Base-by-base conservation (phyloP, 2,113 vertebrate genomes). In the Monopterus albus region DNA sequence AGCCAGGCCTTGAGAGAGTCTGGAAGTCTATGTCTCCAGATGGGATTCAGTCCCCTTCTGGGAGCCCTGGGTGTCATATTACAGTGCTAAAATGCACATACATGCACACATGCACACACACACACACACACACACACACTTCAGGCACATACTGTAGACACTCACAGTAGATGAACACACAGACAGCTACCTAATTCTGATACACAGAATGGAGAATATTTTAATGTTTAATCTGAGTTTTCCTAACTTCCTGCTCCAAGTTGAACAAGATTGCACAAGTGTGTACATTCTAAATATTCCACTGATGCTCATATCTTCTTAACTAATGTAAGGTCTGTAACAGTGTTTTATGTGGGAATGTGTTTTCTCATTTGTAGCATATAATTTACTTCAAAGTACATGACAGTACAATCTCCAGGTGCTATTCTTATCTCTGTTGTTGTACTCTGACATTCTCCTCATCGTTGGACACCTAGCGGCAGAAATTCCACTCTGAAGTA, bases 381-480 rank as follows among this genome's bases (percentile, higher is more conserved):
- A 55, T 73, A 1, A 65, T 79, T 82, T 70, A 59, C 55, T 65
- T 72, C 53, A 29, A 60, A 62, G 40, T 50, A 50, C 42, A 67
- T 18, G 13, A 46, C 35, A 42, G 53, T 35, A 29, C 88, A 90
- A 90, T 88, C 84, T 77, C 79, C 75, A 79, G 79, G 78, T 87
- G 68, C 80, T 85, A 52, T 80, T 89, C 84, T 71, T 90, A 91
- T 91, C 88, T 88, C 62, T 57, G 79, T 78, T n/a, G 17, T 49
- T 17, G 5, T 20, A 58, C 73, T 76, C 63, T 66, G 61, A 51
- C 86, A 83, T 88, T 91, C 77, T 76, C 57, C 52, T 73, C 79
- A 58, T 89, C 50, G 21, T 51, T 64, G 4, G 70, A 75, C 70
- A 59, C 50, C 17, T 53, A 57, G 62, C 46, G 3, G 39, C 66